Percentiles rank a stretch among this genome's conserved stretches.
Evolutionary conservation across 1,140 invertebrate genomes (phyloP).

Genomic region (Camponotus vicinus): DNA sequence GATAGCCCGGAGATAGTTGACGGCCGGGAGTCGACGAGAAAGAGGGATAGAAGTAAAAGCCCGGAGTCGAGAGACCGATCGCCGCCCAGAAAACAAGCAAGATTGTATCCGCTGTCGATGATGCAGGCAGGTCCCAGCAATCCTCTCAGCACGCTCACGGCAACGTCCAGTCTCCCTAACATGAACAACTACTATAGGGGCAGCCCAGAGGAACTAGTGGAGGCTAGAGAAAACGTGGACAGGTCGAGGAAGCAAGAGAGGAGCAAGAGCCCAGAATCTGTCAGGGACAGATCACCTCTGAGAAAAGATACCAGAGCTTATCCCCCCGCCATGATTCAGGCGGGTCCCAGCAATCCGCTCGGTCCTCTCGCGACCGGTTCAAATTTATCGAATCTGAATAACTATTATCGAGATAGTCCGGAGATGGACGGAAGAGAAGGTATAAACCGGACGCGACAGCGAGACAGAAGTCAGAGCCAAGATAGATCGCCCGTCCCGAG

Average conservation of each 20-base stretch:
- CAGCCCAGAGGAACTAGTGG: constrained; percentile 79
- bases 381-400: constrained; percentile 71
- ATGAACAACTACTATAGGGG: constrained; percentile 90
- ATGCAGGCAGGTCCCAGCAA: constrained; percentile 88
- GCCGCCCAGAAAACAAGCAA: constrained; percentile 74
- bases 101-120: constrained; percentile 90
- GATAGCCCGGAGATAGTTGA: constrained; percentile 81
- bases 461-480: constrained; percentile 82
- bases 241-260: constrained; percentile 76
- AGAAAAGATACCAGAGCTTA: constrained; percentile 84
- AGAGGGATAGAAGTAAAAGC: constrained; percentile 67
- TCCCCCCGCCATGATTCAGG: constrained; percentile 88
- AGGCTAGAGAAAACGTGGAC: constrained; percentile 79
- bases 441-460: constrained; percentile 72
- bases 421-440: constrained; percentile 80
- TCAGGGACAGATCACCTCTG: constrained; percentile 63
- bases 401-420: constrained; percentile 83
- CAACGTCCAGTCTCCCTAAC: constrained; percentile 87
- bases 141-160: constrained; percentile 86
- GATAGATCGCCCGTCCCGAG: constrained; percentile 64
- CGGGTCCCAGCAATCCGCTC: constrained; percentile 87
- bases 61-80: constrained; percentile 64
- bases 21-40: constrained; percentile 80
- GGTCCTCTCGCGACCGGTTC: constrained; percentile 80
- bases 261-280: constrained; percentile 84